Evolutionary conservation across 1,140 invertebrate species (phyloP).

Genomic region (Drosophila orena): DNA sequence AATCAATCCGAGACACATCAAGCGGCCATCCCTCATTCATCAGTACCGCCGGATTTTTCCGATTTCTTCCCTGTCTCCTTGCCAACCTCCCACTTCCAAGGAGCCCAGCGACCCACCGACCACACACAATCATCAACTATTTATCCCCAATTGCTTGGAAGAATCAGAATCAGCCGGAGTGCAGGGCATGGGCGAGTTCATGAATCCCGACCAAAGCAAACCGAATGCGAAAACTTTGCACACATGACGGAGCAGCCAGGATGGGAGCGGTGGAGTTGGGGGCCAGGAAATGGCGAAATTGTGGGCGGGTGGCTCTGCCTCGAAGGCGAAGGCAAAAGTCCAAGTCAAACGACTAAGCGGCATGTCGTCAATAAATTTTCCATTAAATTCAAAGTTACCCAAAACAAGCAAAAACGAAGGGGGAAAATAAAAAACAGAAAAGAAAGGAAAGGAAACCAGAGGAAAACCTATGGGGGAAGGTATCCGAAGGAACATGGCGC

Average conservation of each 20-base stretch:
- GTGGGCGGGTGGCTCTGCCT: conserved; percentile 15
- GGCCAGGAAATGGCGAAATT: conserved; percentile 31
- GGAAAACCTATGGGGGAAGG: conserved; percentile 71
- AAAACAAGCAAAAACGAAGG: conserved; percentile 60
- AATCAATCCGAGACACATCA: conserved; percentile 52
- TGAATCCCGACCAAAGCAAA: conserved; percentile 60
- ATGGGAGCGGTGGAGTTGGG: background rate
- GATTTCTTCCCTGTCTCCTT: conserved; percentile 4
- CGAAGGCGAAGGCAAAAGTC: conserved; percentile 69
- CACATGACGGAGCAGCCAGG: conserved; percentile 64
- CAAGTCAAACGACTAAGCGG: conserved; percentile 82
- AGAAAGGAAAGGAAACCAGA: conserved; percentile 1
- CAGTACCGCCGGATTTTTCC: conserved; percentile 13
- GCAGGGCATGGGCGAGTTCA: conserved; percentile 69
- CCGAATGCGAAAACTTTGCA: conserved; percentile 72
- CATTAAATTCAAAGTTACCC: conserved; percentile 80
- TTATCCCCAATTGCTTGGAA: conserved; percentile 55
- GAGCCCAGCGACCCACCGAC: conserved; percentile 4
- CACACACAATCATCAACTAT: conserved; percentile 66
- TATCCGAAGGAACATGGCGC: conserved; percentile 55
- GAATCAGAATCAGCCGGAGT: conserved; percentile 23
- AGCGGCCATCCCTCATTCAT: conserved; percentile 54
- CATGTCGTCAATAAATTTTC: conserved; percentile 82
- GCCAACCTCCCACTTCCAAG: background rate
- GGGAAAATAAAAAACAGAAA: conserved; percentile 30